phyloP scores from a whole-genome alignment of 2,113 vertebrate species.

The Anoura caudifer region DNA sequence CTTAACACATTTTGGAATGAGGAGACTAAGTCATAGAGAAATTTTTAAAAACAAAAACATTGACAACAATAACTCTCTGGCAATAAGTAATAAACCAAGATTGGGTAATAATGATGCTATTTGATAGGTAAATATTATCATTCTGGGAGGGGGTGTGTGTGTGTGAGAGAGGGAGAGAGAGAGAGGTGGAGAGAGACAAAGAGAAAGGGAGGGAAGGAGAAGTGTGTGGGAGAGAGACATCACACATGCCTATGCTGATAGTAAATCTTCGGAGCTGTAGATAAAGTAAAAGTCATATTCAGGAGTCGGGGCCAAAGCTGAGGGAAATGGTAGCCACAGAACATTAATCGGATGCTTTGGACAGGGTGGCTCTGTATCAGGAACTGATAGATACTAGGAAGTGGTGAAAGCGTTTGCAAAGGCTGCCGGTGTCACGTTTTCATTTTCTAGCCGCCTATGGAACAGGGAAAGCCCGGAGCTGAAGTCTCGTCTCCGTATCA shows the following conservation, averaged over 20 bases:
- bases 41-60: background rate
- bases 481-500: conserved; percentile 6
- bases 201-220: background rate
- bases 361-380: background rate
- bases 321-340: background rate
- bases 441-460: background rate
- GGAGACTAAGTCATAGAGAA: background rate
- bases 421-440: background rate
- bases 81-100: background rate
- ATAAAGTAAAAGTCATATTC: background rate
- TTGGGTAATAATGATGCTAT: background rate
- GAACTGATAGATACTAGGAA: background rate
- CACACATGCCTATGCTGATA: background rate
- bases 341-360: background rate
- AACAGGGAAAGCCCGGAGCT: background rate
- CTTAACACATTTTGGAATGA: background rate
- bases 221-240: background rate
- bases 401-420: background rate
- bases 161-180: background rate
- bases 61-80: background rate
- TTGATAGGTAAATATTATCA: background rate
- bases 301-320: background rate
- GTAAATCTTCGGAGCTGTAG: background rate
- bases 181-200: too few relatives aligned
- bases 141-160: background rate